Evolutionary conservation across 2,888 invertebrate genomes (phyloP), one percentile per base, ranked within the genome.

Genomic region (Timema podura): DNA sequence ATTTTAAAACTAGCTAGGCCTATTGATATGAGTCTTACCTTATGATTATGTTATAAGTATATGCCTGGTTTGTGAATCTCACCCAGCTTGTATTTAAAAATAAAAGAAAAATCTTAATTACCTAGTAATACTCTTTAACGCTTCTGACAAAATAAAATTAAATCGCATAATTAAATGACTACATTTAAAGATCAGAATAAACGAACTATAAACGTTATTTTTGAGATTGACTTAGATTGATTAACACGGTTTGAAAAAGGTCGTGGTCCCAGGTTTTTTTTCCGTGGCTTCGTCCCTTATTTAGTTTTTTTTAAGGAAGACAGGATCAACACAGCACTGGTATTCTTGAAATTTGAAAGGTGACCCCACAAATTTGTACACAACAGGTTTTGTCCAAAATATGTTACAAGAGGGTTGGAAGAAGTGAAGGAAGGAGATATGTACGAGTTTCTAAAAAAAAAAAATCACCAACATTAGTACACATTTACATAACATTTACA

Each of bases 401-500:
- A 48, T 45, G 30, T 67, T 70, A 11, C 10, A 54, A 61, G 59
- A 66, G 70, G 61, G 65, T 59, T 48, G 48, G 61, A 48, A 64
- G 48, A 59, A 54, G 65, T 57, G 54, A 70, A 61, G 57, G 48
- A 70, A 54, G 64, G 64, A 65, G 54, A 16, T 61, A 64, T 46
- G 47, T 48, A 49, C 16, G 51, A 51, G 45, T 66, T 65, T 61
- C 44, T 61, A 47, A 68, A 68, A 49, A 61, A 64, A 16, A 61
- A 47, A 68, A 57, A 68, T 68, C 68, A 68, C 68, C 61, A 61
- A 61, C 61, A 64, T 59, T 64, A 64, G 64, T 64, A 68, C 64
- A 68, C 64, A 68, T 64, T 68, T 64, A 68, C 68, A 68, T 48
- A 46, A 68, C 68, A 67, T 67, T 67, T 61, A 61, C 61, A 61